phyloP scores from a whole-genome alignment of 2,797 vertebrate species.

The Xenops minutus region DNA sequence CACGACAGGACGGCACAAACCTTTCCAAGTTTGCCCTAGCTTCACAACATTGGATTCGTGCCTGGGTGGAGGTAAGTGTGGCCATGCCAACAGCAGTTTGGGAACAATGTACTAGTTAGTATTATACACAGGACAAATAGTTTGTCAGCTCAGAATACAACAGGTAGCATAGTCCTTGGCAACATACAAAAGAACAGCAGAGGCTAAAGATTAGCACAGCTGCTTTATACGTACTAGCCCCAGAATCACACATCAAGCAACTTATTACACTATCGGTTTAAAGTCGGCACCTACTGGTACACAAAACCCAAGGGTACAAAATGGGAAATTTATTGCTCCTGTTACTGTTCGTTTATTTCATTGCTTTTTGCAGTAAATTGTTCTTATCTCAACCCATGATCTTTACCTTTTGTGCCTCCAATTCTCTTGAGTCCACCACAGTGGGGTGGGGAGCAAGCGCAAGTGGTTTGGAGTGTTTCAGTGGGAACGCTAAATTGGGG shows the following conservation, averaged over 20 bases:
- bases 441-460: background rate
- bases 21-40: background rate
- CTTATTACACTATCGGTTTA: background rate
- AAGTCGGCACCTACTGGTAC: background rate
- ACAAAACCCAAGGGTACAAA: background rate
- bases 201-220: background rate
- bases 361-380: background rate
- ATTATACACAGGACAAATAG: rapidly evolving
- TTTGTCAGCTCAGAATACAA: background rate
- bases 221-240: rapidly evolving
- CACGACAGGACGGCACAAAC: rapidly evolving
- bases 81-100: background rate
- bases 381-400: background rate
- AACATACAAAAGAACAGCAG: background rate
- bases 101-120: background rate
- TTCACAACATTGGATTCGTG: rapidly evolving
- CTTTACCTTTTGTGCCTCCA: background rate
- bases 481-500: too few species aligned
- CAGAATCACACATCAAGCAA: background rate
- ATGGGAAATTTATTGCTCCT: background rate
- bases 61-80: background rate
- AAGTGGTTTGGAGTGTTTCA: background rate
- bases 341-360: background rate
- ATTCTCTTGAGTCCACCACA: background rate
- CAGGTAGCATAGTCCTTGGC: rapidly evolving